Conservation (phyloP, 2,113 vertebrate species). For the Meles meles region DNA sequence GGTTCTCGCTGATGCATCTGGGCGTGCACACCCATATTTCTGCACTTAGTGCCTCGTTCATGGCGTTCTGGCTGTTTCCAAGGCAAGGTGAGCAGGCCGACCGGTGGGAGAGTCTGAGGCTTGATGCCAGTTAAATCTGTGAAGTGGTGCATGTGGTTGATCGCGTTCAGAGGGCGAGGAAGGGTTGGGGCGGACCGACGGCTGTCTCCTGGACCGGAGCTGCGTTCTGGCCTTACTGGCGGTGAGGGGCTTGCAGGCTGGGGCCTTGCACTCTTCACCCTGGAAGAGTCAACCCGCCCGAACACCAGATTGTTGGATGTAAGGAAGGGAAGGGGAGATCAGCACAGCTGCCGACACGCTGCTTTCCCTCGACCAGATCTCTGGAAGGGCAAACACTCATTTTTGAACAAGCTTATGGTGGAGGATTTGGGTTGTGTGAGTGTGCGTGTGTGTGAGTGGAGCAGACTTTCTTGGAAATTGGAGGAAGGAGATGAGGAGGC, state of each 20-base stretch:
- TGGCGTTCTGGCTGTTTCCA: constrained; percentile 19
- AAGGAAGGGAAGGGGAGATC: not conserved
- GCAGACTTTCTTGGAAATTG: constrained; percentile 66
- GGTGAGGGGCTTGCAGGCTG: not conserved
- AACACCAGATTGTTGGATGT: not conserved
- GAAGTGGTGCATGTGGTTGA: not conserved
- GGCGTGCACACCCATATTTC: not conserved
- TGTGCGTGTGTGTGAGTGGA: constrained; percentile 27
- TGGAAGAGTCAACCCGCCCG: not conserved
- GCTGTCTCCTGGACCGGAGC: not conserved
- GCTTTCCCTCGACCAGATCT: constrained; percentile 25
- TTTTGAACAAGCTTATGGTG: constrained; percentile 51
- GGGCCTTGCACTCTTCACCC: not conserved
- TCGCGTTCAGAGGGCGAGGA: not conserved
- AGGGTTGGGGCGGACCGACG: not conserved
- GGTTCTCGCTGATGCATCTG: not conserved
- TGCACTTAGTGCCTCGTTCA: not conserved
- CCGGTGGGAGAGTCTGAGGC: constrained; percentile 8
- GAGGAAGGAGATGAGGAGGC: constrained; percentile 64
- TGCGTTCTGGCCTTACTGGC: not conserved
- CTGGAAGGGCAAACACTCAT: constrained; percentile 15
- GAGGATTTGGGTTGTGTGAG: constrained; percentile 47
- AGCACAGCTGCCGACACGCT: not conserved
- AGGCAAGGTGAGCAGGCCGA: constrained; percentile 33
- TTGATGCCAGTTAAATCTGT: not conserved